phyloP scores from a whole-genome alignment of 2,113 vertebrate species.

The Uria aalge region DNA sequence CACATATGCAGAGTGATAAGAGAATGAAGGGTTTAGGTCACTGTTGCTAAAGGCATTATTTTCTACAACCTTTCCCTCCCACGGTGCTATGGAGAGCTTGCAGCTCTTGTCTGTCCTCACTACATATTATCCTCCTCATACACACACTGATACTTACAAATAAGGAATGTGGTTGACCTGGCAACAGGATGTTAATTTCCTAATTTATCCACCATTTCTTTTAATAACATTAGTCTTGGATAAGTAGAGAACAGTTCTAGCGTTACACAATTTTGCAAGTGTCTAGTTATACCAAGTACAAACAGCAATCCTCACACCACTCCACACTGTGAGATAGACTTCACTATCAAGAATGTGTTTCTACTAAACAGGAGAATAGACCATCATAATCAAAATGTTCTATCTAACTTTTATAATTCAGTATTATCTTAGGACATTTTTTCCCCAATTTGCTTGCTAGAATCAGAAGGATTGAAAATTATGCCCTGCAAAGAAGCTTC shows the following conservation, averaged over 20 bases:
- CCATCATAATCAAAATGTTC: neutral
- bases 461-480: neutral
- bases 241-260: conserved; percentile 2
- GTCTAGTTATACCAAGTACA: neutral
- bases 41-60: conserved; percentile 24
- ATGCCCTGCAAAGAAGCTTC: neutral
- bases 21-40: conserved; percentile 27
- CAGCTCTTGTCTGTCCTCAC: neutral
- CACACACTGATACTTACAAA: neutral
- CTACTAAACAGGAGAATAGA: neutral
- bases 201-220: conserved; percentile 38
- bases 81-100: neutral
- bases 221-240: conserved; percentile 22
- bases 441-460: neutral
- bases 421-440: neutral
- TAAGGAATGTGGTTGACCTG: conserved; percentile 44
- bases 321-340: neutral
- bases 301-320: neutral
- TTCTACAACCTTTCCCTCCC: conserved; percentile 1
- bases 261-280: neutral
- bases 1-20: neutral
- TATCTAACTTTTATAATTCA: neutral
- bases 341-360: neutral
- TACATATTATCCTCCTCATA: neutral
- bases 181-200: conserved; percentile 46